Base-by-base conservation (phyloP, 2,113 vertebrate genomes). In the Varanus salvator region DNA sequence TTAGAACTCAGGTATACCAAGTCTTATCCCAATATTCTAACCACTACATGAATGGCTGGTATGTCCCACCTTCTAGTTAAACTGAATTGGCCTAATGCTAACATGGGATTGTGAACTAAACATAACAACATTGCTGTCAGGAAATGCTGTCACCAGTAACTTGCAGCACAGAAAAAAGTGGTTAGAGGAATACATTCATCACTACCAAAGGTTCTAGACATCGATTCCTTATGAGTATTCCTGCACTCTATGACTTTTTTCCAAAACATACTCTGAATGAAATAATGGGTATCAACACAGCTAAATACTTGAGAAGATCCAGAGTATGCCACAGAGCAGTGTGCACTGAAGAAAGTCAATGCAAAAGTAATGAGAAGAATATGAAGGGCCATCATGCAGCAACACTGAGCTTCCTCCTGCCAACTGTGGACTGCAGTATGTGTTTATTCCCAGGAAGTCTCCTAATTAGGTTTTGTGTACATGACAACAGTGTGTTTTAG, bases 71-170 rank as follows among this genome's bases (percentile, higher is more conserved):
- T 69, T 90, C 50, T 90, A 94, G 72, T 92, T 93, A 90, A 44
- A 92, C 93, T 94, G 85, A 96, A 92, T 69, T 9, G 84, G 81
- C 84, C 52, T 91, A 86, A 92, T 94, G 84, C 90, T 90, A 91
- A 92, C 92, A 92, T 89, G 89, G 89, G 91, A 88, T 94, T 88
- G 93, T 82, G 86, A 91, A 92, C 60, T 69, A 38, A 94, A 92
- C 91, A 57, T 11, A 44, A 89, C 89, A 89, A 90, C 75, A 88
- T 86, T 95, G 91, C 87, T 91, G 31, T 94, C 86, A 84, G 31
- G 80, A 95, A 92, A 95, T 87, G 87, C 91, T 90, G 87, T 80
- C 68, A 80, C 66, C 48, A 93, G 8, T 89, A 93, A 29, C 12
- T 19, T 75, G 8, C 5, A 76, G 44, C 44, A 76, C 75, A 44